Conservation (phyloP, 1,140 invertebrate species). For the Caenorhabditis briggsae region DNA sequence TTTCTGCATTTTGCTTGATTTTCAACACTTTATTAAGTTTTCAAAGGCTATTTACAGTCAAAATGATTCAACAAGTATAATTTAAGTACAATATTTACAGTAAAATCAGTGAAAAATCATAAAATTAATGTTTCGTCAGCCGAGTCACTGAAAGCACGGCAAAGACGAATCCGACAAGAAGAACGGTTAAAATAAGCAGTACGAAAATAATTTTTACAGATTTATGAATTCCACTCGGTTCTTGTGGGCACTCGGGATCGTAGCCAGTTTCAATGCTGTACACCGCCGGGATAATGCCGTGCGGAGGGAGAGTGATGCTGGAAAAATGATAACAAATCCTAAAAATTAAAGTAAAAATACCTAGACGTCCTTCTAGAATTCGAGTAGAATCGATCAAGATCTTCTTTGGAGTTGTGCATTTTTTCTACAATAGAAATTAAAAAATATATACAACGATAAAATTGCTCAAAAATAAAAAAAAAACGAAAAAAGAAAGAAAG, state of each 20-base stretch:
- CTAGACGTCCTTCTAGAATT: conserved; percentile 33
- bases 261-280: conserved; percentile 36
- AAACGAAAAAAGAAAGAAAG: background rate
- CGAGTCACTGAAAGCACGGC: conserved; percentile 8
- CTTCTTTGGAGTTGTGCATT: conserved; percentile 33
- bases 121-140: background rate
- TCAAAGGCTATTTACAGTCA: background rate
- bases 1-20: background rate
- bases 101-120: background rate
- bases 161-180: conserved; percentile 26
- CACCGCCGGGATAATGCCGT: conserved; percentile 15
- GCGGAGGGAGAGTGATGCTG: conserved; percentile 25
- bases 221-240: conserved; percentile 5
- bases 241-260: background rate
- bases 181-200: conserved; percentile 5
- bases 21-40: background rate
- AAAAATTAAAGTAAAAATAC: background rate
- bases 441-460: too few species aligned
- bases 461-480: background rate
- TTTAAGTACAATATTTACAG: background rate
- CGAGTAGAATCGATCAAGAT: background rate
- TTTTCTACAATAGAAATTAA: background rate
- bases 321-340: background rate
- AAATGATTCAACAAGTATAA: background rate
- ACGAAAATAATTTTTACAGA: conserved; percentile 22